Evolutionary conservation across 2,113 vertebrate species (phyloP), one percentile per base, ranked within the genome.

Genomic region (Pollimyrus isidori): DNA sequence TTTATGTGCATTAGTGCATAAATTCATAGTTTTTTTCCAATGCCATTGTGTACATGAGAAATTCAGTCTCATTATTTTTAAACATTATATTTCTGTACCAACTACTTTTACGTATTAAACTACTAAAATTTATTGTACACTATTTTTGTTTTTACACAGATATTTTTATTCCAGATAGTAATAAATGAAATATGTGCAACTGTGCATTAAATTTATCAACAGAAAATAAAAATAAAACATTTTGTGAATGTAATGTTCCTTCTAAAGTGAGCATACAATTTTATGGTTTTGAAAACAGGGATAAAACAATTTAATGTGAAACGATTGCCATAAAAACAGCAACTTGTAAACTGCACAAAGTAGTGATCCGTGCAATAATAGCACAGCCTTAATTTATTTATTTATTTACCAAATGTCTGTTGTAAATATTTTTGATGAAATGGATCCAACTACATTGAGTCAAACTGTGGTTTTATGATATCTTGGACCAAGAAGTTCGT

Each of bases 371-470:
- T 88, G 48, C 48, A 53, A 53, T 96, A 95, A 96, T 96, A 97
- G 93, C 92, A 93, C 93, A 94, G 95, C 95, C 94, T 95, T 96
- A 96, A 96, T 93, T 93, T 93, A 93, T 93, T 92, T 94, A 92
- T 94, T 93, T 94, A 94, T 69, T 88, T 46, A 93, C 85, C 92
- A 96, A 98, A 97, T 98, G 97, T 95, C 98, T 98, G 98, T 95
- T 97, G 96, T 97, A 97, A 96, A 80, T 80, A 80, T 39, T 52
- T 94, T 97, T 95, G 95, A 95, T 96, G 94, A 93, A 95, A 96
- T 95, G 65, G 48, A 80, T 49, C 94, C 96, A 95, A 96, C 96
- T 96, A 95, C 95, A 96, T 97, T 96, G 94, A 96, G 96, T 95
- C 96, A 96, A 95, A 96, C 96, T 95, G 95, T 96, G 95, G 96